Evolutionary conservation across 2,888 invertebrate species (phyloP).

Genomic region (Phyllotreta cruciferae): DNA sequence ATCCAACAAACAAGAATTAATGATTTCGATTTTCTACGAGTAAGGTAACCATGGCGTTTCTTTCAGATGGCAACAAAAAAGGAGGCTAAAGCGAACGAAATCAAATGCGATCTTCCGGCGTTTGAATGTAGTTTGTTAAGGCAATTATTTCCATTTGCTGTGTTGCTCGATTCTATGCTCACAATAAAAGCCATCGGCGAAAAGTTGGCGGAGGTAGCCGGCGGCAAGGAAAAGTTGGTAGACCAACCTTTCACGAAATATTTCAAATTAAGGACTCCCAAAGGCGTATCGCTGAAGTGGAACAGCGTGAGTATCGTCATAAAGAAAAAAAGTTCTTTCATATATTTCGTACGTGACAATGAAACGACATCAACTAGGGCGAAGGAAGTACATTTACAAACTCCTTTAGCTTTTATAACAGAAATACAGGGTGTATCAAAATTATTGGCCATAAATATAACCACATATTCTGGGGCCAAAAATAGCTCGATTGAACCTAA

Average conservation of each 20-base stretch:
- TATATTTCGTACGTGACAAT: not conserved
- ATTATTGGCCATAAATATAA: too few species aligned
- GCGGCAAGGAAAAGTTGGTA: constrained; percentile 64
- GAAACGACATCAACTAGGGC: not conserved
- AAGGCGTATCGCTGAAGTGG: constrained; percentile 83
- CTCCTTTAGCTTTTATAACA: too few species aligned
- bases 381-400: not conserved
- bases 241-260: constrained; percentile 73
- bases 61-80: constrained; percentile 52
- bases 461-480: too few species aligned
- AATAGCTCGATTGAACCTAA: too few species aligned
- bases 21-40: not conserved
- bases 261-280: constrained; percentile 81
- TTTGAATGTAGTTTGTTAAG: constrained; percentile 77
- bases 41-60: constrained; percentile 57
- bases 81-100: constrained; percentile 50
- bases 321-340: not conserved
- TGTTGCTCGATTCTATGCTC: constrained; percentile 80
- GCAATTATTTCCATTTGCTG: constrained; percentile 86
- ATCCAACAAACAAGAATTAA: not conserved
- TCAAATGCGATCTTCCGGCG: constrained; percentile 62
- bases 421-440: too few species aligned
- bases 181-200: constrained; percentile 79
- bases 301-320: constrained; percentile 71
- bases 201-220: constrained; percentile 75